Base-by-base conservation (phyloP, 2,797 vertebrate genomes). In the Taeniopygia guttata region DNA sequence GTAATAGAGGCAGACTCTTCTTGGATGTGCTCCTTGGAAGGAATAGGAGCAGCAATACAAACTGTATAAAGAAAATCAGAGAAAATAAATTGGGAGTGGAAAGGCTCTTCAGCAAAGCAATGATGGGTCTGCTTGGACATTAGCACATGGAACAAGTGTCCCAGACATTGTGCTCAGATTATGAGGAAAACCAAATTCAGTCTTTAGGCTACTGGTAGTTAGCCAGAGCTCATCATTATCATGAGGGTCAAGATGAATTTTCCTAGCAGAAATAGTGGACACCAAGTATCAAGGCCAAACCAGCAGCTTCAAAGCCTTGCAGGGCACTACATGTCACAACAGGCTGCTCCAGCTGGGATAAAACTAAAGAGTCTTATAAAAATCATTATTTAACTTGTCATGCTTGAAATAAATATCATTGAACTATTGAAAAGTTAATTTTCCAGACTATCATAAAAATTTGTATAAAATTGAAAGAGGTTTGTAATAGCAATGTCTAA, bases 381-480 rank as follows among this genome's bases (percentile, higher is more conserved):
- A 91, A 42, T 16, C 36, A 69, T 42, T 55, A 66, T 69, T 60
- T 55, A 55, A 66, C 4, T 42, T 66, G 5, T 43, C 34, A 34
- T 8, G 48, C 56, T 4, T 58, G 16, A 54, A 56, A 79, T 21
- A 75, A 43, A 46, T 11, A 70, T 23, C 27, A 40, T 0, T 42
- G 38, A 59, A 16, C 23, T 49, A 76, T 6, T 10, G 7, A 73
- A 78, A 91, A 90, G 29, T 40, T 66, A 32, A 23, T 69, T 75
- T 87, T 62, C 66, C 63, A 94, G 59, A 69, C 70, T 54, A 92
- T 10, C 46, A 80, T 38, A 73, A 90, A 92, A 96, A 90, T 10
- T 22, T 5, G 6, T 38, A 34, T 36, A 83, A 69, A 85, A 80
- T 46, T 62, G 29, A 78, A 87, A 84, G 10, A 66, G 4, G 9